phyloP scores from a whole-genome alignment of 2,113 vertebrate species.

The Albula glossodonta region DNA sequence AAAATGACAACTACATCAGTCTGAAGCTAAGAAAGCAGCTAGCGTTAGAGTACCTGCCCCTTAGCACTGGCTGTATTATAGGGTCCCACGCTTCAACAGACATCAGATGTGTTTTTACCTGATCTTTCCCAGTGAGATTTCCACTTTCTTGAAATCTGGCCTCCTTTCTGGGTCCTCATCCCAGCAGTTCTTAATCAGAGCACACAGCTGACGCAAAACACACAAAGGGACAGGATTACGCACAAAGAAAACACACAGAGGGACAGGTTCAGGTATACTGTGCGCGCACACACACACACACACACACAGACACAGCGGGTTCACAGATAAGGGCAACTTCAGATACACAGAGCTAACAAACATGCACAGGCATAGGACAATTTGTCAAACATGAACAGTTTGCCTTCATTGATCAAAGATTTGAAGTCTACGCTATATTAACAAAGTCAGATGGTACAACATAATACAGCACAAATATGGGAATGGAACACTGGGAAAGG shows the following conservation, averaged over 20 bases:
- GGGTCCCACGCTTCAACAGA: background rate
- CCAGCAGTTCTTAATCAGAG: conserved; percentile 88
- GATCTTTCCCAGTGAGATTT: conserved; percentile 85
- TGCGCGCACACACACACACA: background rate
- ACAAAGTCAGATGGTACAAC: background rate
- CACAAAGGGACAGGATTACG: background rate
- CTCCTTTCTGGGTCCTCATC: conserved; percentile 95
- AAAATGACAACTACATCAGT: no score
- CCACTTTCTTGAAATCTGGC: conserved; percentile 95
- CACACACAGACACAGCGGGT: background rate
- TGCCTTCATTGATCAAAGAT: background rate
- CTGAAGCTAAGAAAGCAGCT: no score
- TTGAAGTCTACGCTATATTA: background rate
- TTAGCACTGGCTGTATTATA: no score
- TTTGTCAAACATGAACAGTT: background rate
- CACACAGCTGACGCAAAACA: conserved; percentile 68
- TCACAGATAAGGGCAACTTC: no score
- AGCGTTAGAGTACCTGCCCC: no score
- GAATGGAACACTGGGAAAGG: background rate
- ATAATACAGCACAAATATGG: background rate
- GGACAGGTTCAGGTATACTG: background rate
- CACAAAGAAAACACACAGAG: background rate
- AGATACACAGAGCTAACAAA: no score
- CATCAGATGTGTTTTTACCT: conserved; percentile 70
- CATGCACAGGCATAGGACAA: background rate